phyloP scores from a whole-genome alignment of 2,888 invertebrate species.

The Drosophila prolongata region DNA sequence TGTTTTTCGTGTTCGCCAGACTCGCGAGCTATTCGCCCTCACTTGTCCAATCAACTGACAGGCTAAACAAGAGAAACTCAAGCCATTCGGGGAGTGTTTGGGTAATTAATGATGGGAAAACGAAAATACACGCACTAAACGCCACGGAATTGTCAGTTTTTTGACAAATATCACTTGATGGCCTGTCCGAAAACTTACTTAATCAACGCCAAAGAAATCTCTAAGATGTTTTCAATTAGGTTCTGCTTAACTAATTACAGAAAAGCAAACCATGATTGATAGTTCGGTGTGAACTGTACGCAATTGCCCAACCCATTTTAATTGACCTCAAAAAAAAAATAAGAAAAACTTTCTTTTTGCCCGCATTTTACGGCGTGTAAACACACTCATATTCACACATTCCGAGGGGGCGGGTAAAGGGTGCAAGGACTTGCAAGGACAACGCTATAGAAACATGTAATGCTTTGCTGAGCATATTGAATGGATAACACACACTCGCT shows the following conservation, averaged over 20 bases:
- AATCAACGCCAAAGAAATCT: slow-evolving; percentile 66
- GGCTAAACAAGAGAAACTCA: slow-evolving; percentile 18
- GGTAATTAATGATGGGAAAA: slow-evolving; percentile 66
- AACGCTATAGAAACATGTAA: slow-evolving; percentile 32
- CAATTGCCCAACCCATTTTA: slow-evolving; percentile 13
- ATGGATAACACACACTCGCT: slow-evolving; percentile 41
- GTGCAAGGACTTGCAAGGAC: slow-evolving; percentile 57
- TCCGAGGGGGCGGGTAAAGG: slow-evolving; percentile 3
- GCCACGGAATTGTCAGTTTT: slow-evolving; percentile 45
- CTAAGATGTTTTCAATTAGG: slow-evolving; percentile 70
- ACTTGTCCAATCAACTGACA: slow-evolving; percentile 43
- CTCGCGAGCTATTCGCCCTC: slow-evolving; percentile 5
- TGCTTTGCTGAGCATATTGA: slow-evolving; percentile 61
- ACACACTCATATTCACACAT: slow-evolving; percentile 26
- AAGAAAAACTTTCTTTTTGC: slow-evolving; percentile 9
- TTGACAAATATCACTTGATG: slow-evolving; percentile 63
- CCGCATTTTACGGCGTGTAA: slow-evolving; percentile 30
- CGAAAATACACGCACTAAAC: slow-evolving; percentile 31
- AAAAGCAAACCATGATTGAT: slow-evolving; percentile 49
- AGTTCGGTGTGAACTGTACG: background rate
- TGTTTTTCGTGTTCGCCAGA: slow-evolving; percentile 42
- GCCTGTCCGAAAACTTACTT: slow-evolving; percentile 60
- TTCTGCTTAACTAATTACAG: slow-evolving; percentile 69
- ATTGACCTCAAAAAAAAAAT: slow-evolving; percentile 37
- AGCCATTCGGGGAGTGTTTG: slow-evolving; percentile 38